These are phyloP conservation scores for Brachyptera putata DNA, from an alignment of 2,888 invertebrate genomes.

Conservation along the genomic window DNA sequence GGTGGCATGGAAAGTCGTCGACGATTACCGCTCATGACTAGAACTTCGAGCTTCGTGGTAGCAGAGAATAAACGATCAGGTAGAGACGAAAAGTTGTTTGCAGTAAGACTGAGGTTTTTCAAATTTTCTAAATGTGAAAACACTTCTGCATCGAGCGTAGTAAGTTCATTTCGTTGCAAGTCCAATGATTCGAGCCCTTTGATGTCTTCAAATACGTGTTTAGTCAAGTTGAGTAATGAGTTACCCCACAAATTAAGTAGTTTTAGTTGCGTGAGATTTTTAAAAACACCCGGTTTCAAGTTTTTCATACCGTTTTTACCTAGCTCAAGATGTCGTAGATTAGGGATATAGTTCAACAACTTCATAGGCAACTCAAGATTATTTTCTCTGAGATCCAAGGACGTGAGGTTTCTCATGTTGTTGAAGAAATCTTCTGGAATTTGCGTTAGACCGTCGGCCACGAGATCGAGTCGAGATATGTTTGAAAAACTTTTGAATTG, in stretches of 20 bases:
- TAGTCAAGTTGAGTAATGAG: constrained; percentile 57
- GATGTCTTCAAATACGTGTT: constrained; percentile 59
- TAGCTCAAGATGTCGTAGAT: constrained; percentile 59
- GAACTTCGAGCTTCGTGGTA: constrained; percentile 48
- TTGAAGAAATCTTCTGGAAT: constrained; percentile 59
- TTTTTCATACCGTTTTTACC: constrained; percentile 61
- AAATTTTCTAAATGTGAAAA: constrained; percentile 60
- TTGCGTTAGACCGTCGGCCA: constrained; percentile 57
- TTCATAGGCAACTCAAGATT: constrained; percentile 53
- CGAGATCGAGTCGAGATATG: constrained; percentile 53
- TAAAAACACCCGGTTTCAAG: constrained; percentile 59
- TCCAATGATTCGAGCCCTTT: constrained; percentile 61
- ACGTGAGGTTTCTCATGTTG: constrained; percentile 56
- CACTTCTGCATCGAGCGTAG: constrained; percentile 55
- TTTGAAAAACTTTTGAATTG: constrained; percentile 56
- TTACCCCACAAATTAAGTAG: constrained; percentile 67
- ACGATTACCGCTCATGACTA: constrained; percentile 40
- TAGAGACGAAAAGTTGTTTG: constrained; percentile 61
- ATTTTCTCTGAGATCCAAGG: constrained; percentile 61
- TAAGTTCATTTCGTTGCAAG: constrained; percentile 62
- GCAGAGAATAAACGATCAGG: constrained; percentile 56
- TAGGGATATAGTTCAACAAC: constrained; percentile 54
- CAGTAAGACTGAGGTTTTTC: constrained; percentile 59
- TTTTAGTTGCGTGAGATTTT: constrained; percentile 54
- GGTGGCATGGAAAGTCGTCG: constrained; percentile 53